Conservation (phyloP, 2,888 invertebrate species). For the Drosophila anomelani region DNA sequence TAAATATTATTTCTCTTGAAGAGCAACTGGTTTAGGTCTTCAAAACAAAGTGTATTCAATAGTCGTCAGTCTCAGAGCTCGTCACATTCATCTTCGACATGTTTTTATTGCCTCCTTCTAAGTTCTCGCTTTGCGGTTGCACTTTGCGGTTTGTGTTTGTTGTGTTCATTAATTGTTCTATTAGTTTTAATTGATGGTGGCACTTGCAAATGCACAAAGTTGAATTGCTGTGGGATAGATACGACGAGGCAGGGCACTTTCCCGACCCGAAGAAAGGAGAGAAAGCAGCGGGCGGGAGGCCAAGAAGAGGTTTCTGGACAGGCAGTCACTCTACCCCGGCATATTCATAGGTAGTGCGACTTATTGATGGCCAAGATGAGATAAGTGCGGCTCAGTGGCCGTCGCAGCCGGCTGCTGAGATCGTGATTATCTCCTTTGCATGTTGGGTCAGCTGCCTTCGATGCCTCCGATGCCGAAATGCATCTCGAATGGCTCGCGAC, state of each 20-base stretch:
- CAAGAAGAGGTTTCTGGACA: constrained; percentile 8
- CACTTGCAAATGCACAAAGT: constrained; percentile 59
- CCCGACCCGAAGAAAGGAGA: constrained; percentile 1
- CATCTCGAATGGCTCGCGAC: constrained; percentile 70
- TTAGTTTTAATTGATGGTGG: constrained; percentile 75
- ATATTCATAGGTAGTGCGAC: constrained; percentile 54
- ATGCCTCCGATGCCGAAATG: constrained; percentile 51
- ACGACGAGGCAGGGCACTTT: constrained; percentile 27
- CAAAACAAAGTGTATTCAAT: constrained; percentile 8
- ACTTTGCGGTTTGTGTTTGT: constrained; percentile 51
- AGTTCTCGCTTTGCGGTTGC: constrained; percentile 58
- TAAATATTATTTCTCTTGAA: too few species aligned
- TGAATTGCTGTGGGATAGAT: constrained; percentile 50
- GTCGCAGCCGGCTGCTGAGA: constrained; percentile 36
- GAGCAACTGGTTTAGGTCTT: too few species aligned
- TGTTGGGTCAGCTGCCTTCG: constrained; percentile 50
- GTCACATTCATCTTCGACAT: constrained; percentile 29
- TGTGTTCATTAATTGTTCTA: constrained; percentile 72
- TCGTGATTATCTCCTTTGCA: constrained; percentile 50
- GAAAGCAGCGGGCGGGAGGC: constrained; percentile 4
- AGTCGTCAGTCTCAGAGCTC: not conserved
- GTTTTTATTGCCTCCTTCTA: constrained; percentile 42
- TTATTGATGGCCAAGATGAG: constrained; percentile 71
- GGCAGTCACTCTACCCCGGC: constrained; percentile 37
- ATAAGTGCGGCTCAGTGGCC: constrained; percentile 59